Evolutionary conservation across 2,888 invertebrate genomes (phyloP).

Genomic region (Lottia gigantea): DNA sequence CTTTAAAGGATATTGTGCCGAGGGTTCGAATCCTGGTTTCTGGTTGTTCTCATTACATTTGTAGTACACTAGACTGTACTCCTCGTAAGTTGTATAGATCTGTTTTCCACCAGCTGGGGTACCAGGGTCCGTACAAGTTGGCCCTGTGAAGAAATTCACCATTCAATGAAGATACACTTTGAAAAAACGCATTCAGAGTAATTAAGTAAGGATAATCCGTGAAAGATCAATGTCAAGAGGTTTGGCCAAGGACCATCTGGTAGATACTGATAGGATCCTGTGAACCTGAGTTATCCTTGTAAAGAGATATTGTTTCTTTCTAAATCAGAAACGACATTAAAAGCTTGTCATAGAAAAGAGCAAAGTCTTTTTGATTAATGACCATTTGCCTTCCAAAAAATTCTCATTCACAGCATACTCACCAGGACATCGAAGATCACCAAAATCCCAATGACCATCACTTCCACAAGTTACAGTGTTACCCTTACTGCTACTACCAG

Average conservation of each 20-base stretch:
- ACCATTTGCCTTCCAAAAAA: too few relatives aligned
- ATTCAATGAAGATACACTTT: not conserved
- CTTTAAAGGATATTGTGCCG: constrained; percentile 24
- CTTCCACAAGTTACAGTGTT: constrained; percentile 87
- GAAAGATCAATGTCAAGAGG: too few relatives aligned
- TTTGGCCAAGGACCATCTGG: too few relatives aligned
- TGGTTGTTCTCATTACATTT: constrained; percentile 21
- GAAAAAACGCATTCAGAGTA: too few relatives aligned
- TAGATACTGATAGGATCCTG: too few relatives aligned
- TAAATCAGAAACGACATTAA: too few relatives aligned
- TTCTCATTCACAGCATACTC: not conserved
- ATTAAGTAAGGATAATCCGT: too few relatives aligned
- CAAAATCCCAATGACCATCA: constrained; percentile 97
- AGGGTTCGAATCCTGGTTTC: constrained; percentile 33
- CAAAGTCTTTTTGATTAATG: too few relatives aligned
- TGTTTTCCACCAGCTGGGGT: constrained; percentile 38
- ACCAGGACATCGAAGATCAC: constrained; percentile 93
- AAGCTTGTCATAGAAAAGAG: too few relatives aligned
- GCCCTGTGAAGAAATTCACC: constrained; percentile 30
- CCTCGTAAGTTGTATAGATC: constrained; percentile 38
- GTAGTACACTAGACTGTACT: constrained; percentile 37
- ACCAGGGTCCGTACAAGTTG: constrained; percentile 46
- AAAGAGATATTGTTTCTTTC: too few relatives aligned
- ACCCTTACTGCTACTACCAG: constrained; percentile 85
- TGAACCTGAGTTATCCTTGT: too few relatives aligned